Evolutionary conservation across 2,113 vertebrate species (phyloP).

Genomic region (Rana temporaria): DNA sequence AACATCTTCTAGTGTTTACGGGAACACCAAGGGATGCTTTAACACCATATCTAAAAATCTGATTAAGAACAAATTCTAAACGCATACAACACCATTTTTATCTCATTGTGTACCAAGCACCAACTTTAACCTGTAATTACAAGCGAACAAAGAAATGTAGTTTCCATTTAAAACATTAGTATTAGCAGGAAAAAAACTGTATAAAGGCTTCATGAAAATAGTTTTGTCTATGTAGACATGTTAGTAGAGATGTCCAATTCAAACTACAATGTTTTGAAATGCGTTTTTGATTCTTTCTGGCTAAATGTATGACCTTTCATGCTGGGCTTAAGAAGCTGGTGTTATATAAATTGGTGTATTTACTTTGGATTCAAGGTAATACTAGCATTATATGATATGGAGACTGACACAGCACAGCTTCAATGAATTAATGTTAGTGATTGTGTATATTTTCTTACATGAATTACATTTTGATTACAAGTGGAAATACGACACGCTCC

Average conservation of each 20-base stretch:
- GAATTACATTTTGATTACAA: conserved; percentile 69
- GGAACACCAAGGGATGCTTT: too few species aligned
- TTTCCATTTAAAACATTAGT: neutral
- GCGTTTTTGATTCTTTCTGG: conserved; percentile 39
- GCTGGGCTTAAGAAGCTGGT: conserved; percentile 28
- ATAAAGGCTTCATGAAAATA: conserved; percentile 10
- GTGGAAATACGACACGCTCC: conserved; percentile 67
- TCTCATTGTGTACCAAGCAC: neutral
- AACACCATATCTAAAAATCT: too few species aligned
- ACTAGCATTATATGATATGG: conserved; percentile 20
- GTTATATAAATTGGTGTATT: conserved; percentile 33
- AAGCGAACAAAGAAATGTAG: neutral
- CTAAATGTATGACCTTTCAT: conserved; percentile 30
- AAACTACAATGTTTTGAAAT: conserved; percentile 47
- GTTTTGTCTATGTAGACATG: conserved; percentile 15
- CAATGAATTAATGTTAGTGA: conserved; percentile 50
- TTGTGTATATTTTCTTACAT: conserved; percentile 63
- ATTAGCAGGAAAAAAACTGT: neutral
- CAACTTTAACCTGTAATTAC: neutral
- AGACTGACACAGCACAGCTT: conserved; percentile 43
- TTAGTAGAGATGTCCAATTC: conserved; percentile 18
- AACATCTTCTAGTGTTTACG: too few species aligned
- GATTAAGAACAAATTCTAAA: too few species aligned
- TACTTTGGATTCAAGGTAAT: conserved; percentile 17
- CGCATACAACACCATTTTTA: too few species aligned